phyloP scores from a whole-genome alignment of 2,113 vertebrate genomes.

The Butorides virescens region DNA sequence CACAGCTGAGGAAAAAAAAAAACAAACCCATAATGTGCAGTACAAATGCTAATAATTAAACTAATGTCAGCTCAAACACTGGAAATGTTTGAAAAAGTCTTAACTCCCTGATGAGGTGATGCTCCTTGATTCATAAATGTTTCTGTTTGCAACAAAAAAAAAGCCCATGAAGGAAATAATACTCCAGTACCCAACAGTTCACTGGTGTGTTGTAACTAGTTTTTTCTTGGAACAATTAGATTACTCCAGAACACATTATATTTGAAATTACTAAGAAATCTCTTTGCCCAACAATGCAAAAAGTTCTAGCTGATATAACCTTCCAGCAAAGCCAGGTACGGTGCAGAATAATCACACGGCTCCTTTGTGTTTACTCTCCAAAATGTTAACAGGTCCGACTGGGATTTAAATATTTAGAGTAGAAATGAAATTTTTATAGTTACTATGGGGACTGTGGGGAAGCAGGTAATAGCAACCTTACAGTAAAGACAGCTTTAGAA shows the following conservation, averaged over 20 bases:
- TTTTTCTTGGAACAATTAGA: background rate
- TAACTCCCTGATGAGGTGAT: background rate
- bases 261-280: background rate
- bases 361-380: conserved; percentile 6
- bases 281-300: background rate
- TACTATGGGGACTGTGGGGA: background rate
- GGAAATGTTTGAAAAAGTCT: background rate
- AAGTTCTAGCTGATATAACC: background rate
- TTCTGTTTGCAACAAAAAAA: background rate
- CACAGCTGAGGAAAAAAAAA: background rate
- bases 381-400: conserved; percentile 24
- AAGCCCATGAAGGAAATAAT: background rate
- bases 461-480: conserved; percentile 5
- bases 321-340: background rate
- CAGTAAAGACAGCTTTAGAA: conserved; percentile 19
- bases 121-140: background rate
- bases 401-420: conserved; percentile 58
- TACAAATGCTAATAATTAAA: background rate
- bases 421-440: conserved; percentile 43
- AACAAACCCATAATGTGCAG: background rate
- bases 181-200: background rate
- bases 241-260: background rate
- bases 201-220: background rate
- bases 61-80: background rate
- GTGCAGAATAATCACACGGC: background rate